phyloP scores from a whole-genome alignment of 2,113 vertebrate species.

The Scytalopus superciliaris region DNA sequence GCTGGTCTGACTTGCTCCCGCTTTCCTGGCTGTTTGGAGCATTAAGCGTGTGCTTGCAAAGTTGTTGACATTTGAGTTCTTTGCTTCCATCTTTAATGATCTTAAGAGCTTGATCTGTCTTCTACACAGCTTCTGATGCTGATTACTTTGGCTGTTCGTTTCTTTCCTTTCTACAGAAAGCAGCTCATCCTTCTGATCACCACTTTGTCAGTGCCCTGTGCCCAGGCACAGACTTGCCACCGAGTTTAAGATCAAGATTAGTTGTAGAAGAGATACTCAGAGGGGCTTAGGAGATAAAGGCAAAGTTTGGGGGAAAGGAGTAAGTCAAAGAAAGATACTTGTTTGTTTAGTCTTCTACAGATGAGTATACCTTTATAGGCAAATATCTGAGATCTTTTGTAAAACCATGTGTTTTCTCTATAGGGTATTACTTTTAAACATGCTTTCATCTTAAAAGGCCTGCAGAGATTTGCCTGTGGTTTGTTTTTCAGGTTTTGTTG shows the following conservation, averaged over 20 bases:
- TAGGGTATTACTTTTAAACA: neutral
- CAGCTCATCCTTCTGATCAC: neutral
- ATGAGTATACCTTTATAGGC: neutral
- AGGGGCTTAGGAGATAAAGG: neutral
- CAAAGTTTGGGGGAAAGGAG: neutral
- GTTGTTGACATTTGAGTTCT: conserved; percentile 54
- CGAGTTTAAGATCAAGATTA: neutral
- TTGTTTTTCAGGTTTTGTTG: neutral
- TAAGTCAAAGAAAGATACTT: neutral
- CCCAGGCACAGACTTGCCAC: neutral
- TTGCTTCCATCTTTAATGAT: neutral
- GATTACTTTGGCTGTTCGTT: neutral
- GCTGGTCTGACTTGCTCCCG: neutral
- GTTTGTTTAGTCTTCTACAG: neutral
- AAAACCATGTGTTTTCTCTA: neutral
- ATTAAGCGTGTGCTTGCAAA: conserved; percentile 24
- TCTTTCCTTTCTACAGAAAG: neutral
- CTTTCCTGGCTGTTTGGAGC: neutral
- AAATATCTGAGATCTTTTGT: neutral
- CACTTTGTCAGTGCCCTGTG: neutral
- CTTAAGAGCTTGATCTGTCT: neutral
- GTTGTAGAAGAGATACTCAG: neutral
- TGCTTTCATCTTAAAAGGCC: neutral
- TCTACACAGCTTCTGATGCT: neutral
- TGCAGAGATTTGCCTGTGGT: neutral